phyloP scores from a whole-genome alignment of 2,888 invertebrate genomes.

The Strigamia crassipes region DNA sequence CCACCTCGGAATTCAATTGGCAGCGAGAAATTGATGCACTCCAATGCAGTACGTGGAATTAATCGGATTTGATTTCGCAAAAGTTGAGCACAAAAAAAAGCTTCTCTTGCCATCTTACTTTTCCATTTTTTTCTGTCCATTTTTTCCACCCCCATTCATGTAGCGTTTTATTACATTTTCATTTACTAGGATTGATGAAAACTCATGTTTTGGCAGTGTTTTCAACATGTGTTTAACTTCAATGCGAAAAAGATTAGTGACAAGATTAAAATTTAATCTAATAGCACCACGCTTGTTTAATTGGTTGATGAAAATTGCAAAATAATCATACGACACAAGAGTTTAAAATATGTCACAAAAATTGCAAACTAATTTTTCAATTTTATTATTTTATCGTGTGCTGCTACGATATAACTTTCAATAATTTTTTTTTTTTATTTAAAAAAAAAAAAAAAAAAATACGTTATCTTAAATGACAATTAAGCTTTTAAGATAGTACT shows the following conservation, averaged over 20 bases:
- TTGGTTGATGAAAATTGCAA: conserved; percentile 39
- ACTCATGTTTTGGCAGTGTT: background rate
- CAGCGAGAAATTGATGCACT: conserved; percentile 37
- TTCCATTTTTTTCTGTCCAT: background rate
- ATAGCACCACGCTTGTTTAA: conserved; percentile 7
- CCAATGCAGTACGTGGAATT: conserved; percentile 31
- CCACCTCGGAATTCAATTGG: conserved; percentile 35
- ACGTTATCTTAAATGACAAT: background rate
- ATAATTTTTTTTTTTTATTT: background rate
- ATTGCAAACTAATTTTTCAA: conserved; percentile 8
- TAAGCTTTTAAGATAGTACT: background rate
- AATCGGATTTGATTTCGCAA: conserved; percentile 36
- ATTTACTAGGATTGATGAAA: background rate
- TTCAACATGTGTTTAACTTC: conserved; percentile 3
- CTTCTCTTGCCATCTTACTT: background rate
- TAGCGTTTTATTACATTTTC: conserved; percentile 1
- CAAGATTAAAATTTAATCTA: conserved; percentile 23
- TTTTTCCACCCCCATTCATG: background rate
- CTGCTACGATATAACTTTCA: background rate
- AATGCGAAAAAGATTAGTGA: conserved; percentile 1
- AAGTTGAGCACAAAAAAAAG: background rate
- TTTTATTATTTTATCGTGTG: background rate
- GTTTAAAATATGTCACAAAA: background rate
- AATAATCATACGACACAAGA: background rate
- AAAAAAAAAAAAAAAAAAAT: background rate